These are phyloP conservation scores for Psammodynastes pulverulentus DNA, from an alignment of 2,113 vertebrate genomes.

Conservation along the genomic window DNA sequence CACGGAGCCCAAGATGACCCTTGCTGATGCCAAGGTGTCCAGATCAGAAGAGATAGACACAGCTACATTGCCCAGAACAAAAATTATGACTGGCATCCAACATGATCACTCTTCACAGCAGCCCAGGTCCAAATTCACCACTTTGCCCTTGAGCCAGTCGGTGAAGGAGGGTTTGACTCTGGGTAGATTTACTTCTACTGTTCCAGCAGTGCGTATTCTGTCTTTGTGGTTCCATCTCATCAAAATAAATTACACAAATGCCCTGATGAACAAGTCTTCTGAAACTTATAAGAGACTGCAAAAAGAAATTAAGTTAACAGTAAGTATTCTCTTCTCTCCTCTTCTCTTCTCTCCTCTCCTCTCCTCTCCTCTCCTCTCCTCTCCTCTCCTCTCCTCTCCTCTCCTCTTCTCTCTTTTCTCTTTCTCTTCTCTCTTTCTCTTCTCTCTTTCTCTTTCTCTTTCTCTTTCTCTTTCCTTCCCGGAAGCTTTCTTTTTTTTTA, in stretches of 20 bases:
- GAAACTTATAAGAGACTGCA: conserved; percentile 18
- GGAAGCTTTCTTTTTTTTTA: not conserved
- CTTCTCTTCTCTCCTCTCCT: not conserved
- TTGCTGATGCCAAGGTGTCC: not conserved
- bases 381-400: not conserved
- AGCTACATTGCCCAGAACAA: fast-evolving
- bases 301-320: conserved; percentile 21
- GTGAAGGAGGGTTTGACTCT: not conserved
- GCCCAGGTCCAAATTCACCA: no score
- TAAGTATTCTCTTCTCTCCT: conserved; percentile 34
- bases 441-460: no score
- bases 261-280: not conserved
- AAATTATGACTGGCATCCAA: fast-evolving
- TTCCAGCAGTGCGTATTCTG: fast-evolving
- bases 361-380: not conserved
- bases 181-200: fast-evolving
- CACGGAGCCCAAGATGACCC: not conserved
- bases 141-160: not conserved
- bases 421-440: not conserved
- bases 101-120: fast-evolving
- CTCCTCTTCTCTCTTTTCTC: no score
- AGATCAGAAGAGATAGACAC: not conserved
- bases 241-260: fast-evolving
- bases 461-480: no score
- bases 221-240: conserved; percentile 43